Evolutionary conservation across 2,888 invertebrate genomes (phyloP).

Genomic region (Acleris sparsana): DNA sequence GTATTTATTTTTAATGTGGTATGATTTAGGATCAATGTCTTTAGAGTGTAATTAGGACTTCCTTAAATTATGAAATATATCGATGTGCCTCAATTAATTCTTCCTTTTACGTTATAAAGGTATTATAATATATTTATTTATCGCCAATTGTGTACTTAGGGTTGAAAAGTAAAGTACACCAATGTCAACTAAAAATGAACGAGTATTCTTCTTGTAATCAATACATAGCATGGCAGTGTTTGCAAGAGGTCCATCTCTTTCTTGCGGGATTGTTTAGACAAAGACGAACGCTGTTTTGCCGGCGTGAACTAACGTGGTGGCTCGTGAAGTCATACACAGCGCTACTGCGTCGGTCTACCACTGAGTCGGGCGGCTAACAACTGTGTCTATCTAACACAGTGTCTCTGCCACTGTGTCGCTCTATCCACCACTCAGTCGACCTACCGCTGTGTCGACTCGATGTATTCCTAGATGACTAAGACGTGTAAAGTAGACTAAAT

Average conservation of each 20-base stretch:
- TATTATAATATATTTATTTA: conserved; percentile 54
- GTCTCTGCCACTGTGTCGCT: no score
- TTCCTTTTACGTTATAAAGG: conserved; percentile 43
- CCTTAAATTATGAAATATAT: conserved; percentile 23
- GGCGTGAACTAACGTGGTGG: no score
- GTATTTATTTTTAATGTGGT: conserved; percentile 34
- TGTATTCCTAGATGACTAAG: conserved; percentile 63
- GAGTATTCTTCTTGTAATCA: not conserved
- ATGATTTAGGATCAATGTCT: conserved; percentile 31
- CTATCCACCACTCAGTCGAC: no score
- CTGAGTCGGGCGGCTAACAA: no score
- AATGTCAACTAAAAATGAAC: not conserved
- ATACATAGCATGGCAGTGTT: no score
- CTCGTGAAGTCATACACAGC: no score
- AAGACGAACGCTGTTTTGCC: no score
- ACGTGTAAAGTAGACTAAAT: conserved; percentile 71
- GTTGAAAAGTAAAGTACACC: conserved; percentile 27
- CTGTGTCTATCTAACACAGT: no score
- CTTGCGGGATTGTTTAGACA: no score
- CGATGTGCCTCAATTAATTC: conserved; percentile 39
- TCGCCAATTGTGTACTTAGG: conserved; percentile 51
- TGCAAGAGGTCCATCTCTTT: no score
- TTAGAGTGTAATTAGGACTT: conserved; percentile 30
- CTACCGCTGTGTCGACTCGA: conserved; percentile 60
- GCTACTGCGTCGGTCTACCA: no score